Evolutionary conservation across 2,797 vertebrate species (phyloP), one percentile per base, ranked within the genome.

Genomic region (Buceros bicornis): DNA sequence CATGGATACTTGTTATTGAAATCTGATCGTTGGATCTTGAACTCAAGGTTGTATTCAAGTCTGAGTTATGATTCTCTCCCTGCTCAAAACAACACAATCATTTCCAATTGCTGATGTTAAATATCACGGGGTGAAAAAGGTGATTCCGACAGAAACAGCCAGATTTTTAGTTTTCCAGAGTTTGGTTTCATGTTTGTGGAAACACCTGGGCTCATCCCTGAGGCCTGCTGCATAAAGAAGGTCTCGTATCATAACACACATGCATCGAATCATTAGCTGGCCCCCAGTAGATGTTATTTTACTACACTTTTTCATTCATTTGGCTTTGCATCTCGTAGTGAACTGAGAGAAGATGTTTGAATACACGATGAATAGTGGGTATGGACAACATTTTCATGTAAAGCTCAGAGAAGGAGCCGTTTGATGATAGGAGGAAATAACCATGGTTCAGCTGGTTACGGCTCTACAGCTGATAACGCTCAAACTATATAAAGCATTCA

Each of bases 401-500:
- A 53, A 92, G 14, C 19, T 80, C 20, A 17, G 66, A 58, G 53
- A 70, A 86, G 25, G 22, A 72, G 10, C 16, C 37, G 12, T 56
- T 95, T n/a, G 37, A 72, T 1, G 1, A 29, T 18, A 45, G 31
- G 15, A 69, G 25, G 51, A 94, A 84, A 53, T 64, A 73, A 51
- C 21, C 21, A 15, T 5, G 24, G 28, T 61, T 91, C 64, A 51
- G 11, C 28, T 48, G 13, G 16, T 67, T 89, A 40, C 0, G 0
- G 53, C 71, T 47, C 58, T 80, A 60, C 51, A 76, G 37, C 31
- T 65, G 76, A 54, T 25, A 74, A n/a, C 14, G 50, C n/a, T 92
- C 73, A 50, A 70, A 77, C 37, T 61, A 12, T 35, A 87, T 73
- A 88, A 96, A 83, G 54, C 21, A 64, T 85, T 93, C 29, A 69